Base-by-base conservation (phyloP, 2,113 vertebrate species). In the Circaetus gallicus region DNA sequence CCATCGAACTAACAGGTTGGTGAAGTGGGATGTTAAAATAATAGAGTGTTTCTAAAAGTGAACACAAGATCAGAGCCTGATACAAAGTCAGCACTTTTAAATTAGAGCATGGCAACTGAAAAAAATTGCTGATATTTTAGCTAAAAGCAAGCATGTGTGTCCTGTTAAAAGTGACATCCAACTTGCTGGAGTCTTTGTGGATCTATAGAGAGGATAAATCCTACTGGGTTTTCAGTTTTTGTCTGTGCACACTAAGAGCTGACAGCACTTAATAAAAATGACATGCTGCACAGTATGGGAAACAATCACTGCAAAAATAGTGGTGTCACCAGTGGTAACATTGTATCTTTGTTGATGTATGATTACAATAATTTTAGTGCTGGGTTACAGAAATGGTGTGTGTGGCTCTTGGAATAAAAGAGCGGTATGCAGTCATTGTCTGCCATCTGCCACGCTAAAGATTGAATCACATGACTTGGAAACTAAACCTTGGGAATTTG, bases 371-470 rank as follows among this genome's bases (percentile, higher is more conserved):
- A 66, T 90, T 93, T 85, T 14, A 50, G 67, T 76, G 65, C 50
- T 72, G 61, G 38, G 18, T 93, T 77, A 55, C 90, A 69, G 86
- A 82, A 86, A 55, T 84, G 69, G 79, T 24, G 53, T 63, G 47
- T 89, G 59, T 40, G 74, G 89, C 92, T 83, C 50, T 56, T 65
- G 63, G 65, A 84, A 89, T 84, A 96, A 98, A 95, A 36, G 84
- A 86, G 84, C 0, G 19, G 38, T 38, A 85, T 81, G 78, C 62
- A 85, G 83, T 76, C 84, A 95, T 96, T 96, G 90, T 96, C 90
- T 97, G 93, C 98, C 97, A 98, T 98, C 97, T 98, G 98, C 97
- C 96, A 94, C 66, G 71, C 91, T 80, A 67, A 88, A 83, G 94
- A 91, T 87, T 3, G 92, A 91, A 81, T 97, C 97, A 97, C 94